phyloP scores from a whole-genome alignment of 2,113 vertebrate species.

The Nycticryphes semicollaris region DNA sequence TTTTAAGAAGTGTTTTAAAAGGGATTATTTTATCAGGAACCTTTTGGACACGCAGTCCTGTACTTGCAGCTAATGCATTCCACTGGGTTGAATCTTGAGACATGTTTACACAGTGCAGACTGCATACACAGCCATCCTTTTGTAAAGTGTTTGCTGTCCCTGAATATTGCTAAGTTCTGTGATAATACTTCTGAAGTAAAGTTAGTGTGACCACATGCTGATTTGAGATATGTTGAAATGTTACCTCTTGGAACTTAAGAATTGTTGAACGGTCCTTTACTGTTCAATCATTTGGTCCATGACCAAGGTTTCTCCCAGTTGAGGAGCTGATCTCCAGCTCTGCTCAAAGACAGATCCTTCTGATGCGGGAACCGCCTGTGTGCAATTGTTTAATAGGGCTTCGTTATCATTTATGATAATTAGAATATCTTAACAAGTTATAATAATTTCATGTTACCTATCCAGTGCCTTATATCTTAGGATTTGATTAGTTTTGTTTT shows the following conservation, averaged over 20 bases:
- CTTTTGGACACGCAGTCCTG: not conserved
- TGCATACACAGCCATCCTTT: not conserved
- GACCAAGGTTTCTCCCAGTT: not conserved
- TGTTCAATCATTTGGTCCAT: not conserved
- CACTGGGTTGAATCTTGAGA: not conserved
- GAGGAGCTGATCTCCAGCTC: not conserved
- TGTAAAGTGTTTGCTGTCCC: not conserved
- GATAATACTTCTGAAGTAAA: not conserved
- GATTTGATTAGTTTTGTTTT: not conserved
- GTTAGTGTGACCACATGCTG: not conserved
- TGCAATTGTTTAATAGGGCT: not conserved
- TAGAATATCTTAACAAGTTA: not conserved
- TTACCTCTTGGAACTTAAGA: not conserved
- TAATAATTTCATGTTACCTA: not conserved
- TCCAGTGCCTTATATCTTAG: not conserved
- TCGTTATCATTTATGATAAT: not conserved
- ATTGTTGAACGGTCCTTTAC: not conserved
- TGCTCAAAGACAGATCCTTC: not conserved
- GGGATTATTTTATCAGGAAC: not conserved
- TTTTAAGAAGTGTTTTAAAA: not conserved
- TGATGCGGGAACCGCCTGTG: not conserved
- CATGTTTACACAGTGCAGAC: not conserved
- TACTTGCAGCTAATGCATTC: not conserved
- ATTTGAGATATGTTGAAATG: not conserved
- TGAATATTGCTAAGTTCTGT: not conserved